Conservation (phyloP, 1,140 invertebrate species). For the Atopsyche davidsoni region DNA sequence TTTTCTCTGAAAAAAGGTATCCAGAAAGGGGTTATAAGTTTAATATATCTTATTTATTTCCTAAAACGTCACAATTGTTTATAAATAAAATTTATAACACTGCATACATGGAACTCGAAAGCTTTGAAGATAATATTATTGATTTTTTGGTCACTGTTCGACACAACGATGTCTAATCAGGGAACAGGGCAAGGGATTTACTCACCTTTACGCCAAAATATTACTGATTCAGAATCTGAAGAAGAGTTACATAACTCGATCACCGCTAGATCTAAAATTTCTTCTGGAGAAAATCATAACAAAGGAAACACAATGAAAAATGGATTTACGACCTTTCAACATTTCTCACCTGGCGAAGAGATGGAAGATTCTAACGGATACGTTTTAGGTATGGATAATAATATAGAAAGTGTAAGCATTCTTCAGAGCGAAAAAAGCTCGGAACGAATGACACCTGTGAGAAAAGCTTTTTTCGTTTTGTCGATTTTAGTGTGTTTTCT, state of each 20-base stretch:
- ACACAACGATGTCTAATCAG: slow-evolving; percentile 20
- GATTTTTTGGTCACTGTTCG: slow-evolving; percentile 14
- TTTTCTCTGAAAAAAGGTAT: too few species aligned
- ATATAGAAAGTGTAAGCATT: slow-evolving; percentile 25
- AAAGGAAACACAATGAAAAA: slow-evolving; percentile 24
- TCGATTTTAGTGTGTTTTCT: slow-evolving; percentile 65
- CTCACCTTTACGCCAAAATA: slow-evolving; percentile 62
- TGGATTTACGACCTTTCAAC: slow-evolving; percentile 18
- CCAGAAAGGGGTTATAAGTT: too few species aligned
- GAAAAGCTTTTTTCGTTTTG: slow-evolving; percentile 57
- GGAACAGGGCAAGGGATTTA: slow-evolving; percentile 48
- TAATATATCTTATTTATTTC: too few species aligned
- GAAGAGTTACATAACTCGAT: slow-evolving; percentile 51
- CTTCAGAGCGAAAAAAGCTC: slow-evolving; percentile 22
- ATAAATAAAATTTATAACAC: too few species aligned
- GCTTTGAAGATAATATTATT: too few species aligned
- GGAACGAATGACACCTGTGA: slow-evolving; percentile 36
- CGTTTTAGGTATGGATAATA: slow-evolving; percentile 16
- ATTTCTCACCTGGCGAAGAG: slow-evolving; percentile 26
- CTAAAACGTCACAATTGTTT: too few species aligned
- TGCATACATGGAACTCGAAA: too few species aligned
- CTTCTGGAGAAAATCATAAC: slow-evolving; percentile 9
- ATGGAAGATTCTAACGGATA: slow-evolving; percentile 27
- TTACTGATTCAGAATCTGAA: slow-evolving; percentile 68
- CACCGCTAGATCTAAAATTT: slow-evolving; percentile 32